phyloP scores from a whole-genome alignment of 1,140 invertebrate genomes.

The Drosophila ambigua region DNA sequence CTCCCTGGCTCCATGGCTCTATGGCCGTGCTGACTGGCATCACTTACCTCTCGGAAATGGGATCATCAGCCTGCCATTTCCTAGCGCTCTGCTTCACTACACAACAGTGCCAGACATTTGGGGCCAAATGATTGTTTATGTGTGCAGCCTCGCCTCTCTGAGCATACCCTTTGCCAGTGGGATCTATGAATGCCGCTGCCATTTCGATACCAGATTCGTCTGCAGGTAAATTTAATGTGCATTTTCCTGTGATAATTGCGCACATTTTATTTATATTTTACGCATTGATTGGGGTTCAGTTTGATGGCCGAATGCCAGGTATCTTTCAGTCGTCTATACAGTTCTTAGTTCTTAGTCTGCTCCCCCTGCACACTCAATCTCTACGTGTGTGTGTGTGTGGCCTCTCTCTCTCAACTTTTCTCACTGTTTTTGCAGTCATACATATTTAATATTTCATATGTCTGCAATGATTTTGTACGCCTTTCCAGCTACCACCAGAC shows the following conservation, averaged over 20 bases:
- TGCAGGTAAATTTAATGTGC: too few relatives aligned
- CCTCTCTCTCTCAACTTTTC: slow-evolving; percentile 13
- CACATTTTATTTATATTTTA: too few relatives aligned
- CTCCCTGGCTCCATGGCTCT: slow-evolving; percentile 34
- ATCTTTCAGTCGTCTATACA: too few relatives aligned
- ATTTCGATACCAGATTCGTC: too few relatives aligned
- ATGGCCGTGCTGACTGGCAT: slow-evolving; percentile 66
- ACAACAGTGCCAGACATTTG: slow-evolving; percentile 64
- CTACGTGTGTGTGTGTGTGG: slow-evolving; percentile 6
- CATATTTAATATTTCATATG: slow-evolving; percentile 83
- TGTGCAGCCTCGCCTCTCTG: slow-evolving; percentile 21
- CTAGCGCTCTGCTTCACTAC: slow-evolving; percentile 73
- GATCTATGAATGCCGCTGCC: too few relatives aligned
- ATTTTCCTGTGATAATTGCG: too few relatives aligned
- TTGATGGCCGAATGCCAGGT: too few relatives aligned
- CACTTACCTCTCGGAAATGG: slow-evolving; percentile 83
- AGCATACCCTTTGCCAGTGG: not conserved
- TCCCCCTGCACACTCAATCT: too few relatives aligned
- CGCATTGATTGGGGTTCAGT: too few relatives aligned
- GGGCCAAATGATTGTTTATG: slow-evolving; percentile 80
- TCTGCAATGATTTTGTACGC: slow-evolving; percentile 79
- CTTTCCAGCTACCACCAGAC: slow-evolving; percentile 35
- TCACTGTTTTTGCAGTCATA: slow-evolving; percentile 50
- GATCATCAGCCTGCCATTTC: slow-evolving; percentile 83
- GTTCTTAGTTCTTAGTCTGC: too few relatives aligned